Base-by-base conservation (phyloP, 2,113 vertebrate genomes). In the Pachypanchax playfairii region DNA sequence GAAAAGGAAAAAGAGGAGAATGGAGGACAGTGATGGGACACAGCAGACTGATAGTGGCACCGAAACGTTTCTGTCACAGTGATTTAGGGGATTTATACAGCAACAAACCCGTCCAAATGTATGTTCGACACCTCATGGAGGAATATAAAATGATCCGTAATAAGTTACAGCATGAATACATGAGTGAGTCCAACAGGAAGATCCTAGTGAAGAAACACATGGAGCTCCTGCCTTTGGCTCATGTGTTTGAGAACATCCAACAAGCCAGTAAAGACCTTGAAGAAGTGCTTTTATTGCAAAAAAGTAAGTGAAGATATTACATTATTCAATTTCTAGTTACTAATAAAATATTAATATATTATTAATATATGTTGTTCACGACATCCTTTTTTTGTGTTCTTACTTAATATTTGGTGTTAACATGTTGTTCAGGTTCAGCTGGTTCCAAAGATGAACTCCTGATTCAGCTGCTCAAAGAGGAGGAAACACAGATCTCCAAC, bases 391-490 rank as follows among this genome's bases (percentile, higher is more conserved):
- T n/a, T n/a, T n/a, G n/a, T n/a, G n/a, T n/a, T n/a, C n/a, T n/a
- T n/a, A n/a, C n/a, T n/a, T n/a, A n/a, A n/a, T n/a, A n/a, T n/a
- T n/a, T n/a, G n/a, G n/a, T n/a, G n/a, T n/a, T n/a, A n/a, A 5
- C 17, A 14, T 22, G 18, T 14, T 20, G 28, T 62, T 12, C 50
- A 86, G 85, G 38, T 72, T 75, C 57, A 22, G 52, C 66, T 87
- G 92, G 84, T 31, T 56, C 92, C 71, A 85, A 80, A 80, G 90
- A 87, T 44, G 83, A 91, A 48, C 90, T 93, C 0, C 83, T 99
- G 79, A 77, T 89, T 48, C 79, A 91, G 50, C 90, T 98, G 79
- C 84, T 94, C 22, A 73, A 91, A 57, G 94, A 97, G 73, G 97
- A 99, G 83, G 95, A 92, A 52, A 73, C 86, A 38, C 68, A 59